These are phyloP conservation scores for Poicephalus gulielmi DNA, from an alignment of 2,113 vertebrate species.

Conservation along the genomic window DNA sequence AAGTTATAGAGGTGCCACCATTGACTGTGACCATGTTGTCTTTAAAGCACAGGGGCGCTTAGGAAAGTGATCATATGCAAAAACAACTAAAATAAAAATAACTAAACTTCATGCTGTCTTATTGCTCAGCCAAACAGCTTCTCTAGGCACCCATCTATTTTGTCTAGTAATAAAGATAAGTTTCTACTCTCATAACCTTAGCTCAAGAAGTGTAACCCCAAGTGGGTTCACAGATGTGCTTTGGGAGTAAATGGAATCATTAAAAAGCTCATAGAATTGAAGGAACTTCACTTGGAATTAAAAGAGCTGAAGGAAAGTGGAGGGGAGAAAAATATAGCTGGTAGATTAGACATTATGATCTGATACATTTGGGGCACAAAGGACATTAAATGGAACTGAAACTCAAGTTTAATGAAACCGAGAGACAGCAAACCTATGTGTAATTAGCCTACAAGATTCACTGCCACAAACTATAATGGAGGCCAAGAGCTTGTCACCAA, in stretches of 20 bases:
- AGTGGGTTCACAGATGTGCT: not conserved
- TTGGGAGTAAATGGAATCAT: not conserved
- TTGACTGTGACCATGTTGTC: rapidly evolving
- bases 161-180: not conserved
- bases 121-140: not conserved
- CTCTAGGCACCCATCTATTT: not conserved
- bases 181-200: not conserved
- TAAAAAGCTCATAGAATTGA: not conserved
- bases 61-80: not conserved
- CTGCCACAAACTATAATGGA: rapidly evolving
- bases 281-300: not conserved
- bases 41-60: not conserved
- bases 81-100: not conserved
- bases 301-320: not conserved
- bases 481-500: not conserved
- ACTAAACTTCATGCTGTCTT: not conserved
- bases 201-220: not conserved
- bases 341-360: not conserved
- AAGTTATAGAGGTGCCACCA: not conserved
- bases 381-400: not conserved
- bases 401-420: not conserved
- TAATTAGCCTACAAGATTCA: not conserved
- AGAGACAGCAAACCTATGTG: not conserved
- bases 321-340: not conserved
- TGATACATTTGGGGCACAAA: not conserved